Evolutionary conservation across 2,888 invertebrate genomes (phyloP).

Genomic region (Trissolcus brochymenae): DNA sequence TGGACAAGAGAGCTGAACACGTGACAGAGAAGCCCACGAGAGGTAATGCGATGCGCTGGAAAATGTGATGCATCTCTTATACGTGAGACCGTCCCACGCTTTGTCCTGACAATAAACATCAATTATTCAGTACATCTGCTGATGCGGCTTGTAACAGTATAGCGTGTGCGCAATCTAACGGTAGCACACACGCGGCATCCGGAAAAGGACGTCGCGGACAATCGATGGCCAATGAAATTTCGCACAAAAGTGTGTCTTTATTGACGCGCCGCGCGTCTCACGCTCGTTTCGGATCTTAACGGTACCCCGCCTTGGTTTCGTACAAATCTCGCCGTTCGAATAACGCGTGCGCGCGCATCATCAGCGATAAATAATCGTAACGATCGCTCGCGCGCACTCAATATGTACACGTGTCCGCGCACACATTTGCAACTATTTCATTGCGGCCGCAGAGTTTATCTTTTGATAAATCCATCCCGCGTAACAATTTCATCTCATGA

Average conservation of each 20-base stretch:
- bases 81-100: slow-evolving; percentile 56
- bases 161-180: slow-evolving; percentile 29
- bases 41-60: slow-evolving; percentile 9
- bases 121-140: slow-evolving; percentile 54
- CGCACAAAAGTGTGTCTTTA: slow-evolving; percentile 38
- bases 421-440: slow-evolving; percentile 14
- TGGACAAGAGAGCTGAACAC: slow-evolving; percentile 1
- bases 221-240: slow-evolving; percentile 35
- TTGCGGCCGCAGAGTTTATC: slow-evolving; percentile 3
- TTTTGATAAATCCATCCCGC: slow-evolving; percentile 8
- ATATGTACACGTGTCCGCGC: slow-evolving; percentile 9
- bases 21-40: not conserved
- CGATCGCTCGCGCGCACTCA: slow-evolving; percentile 1
- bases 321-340: slow-evolving; percentile 57
- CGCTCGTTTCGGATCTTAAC: slow-evolving; percentile 60
- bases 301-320: slow-evolving; percentile 64
- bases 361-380: slow-evolving; percentile 18
- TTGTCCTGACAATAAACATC: slow-evolving; percentile 55
- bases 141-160: slow-evolving; percentile 42
- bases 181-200: slow-evolving; percentile 43
- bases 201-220: slow-evolving; percentile 44
- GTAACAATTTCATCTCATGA: no score
- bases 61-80: slow-evolving; percentile 42
- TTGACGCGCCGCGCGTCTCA: slow-evolving; percentile 31
- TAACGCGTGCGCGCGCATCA: not conserved